Evolutionary conservation across 1,140 invertebrate genomes (phyloP), one percentile per base, ranked within the genome.

Genomic region (Oedothorax gibbosus): DNA sequence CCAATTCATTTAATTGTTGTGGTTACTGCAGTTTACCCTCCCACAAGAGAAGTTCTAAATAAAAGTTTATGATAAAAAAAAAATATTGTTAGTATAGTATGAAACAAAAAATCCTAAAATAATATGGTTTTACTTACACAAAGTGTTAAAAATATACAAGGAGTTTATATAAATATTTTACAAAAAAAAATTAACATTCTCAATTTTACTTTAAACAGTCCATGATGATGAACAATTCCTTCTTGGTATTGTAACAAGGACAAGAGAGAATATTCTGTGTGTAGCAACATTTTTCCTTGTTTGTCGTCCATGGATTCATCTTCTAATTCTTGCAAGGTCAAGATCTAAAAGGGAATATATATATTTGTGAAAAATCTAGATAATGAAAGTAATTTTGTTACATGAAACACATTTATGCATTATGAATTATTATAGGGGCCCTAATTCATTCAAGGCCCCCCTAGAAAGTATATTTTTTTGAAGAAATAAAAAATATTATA

Each of bases 281-380:
- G 94, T 9, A 96, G 88, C 14, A 96, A 89, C 93, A 95, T 95
- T 90, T 95, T 95, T 7, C 95, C 95, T 90, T 96, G 95, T 64
- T 92, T 90, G 87, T 96, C 94, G 90, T 96, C 94, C 86, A 95
- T 93, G 0, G 92, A 93, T 89, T 95, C 94, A 79, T 92, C 90
- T 73, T 92, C 91, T 7, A 91, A 90, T 14, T 18, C 18, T 87
- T 91, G 90, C 64, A 93, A 72, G 6, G 92, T 92, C 69, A 93
- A 87, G 85, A 93, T 92, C 92, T 92, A 87, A 12, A 68, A 88
- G 35, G 87, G 87, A 72, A 51, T 65, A 87, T 71, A 62, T 53
- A 53, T 53, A 66, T 15, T 50, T 50, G 49, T 60, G 20, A 66
- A 68, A 21, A 68, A 85, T 9, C 14, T 69, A 60, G 50, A 82